Evolutionary conservation across 2,113 vertebrate species (phyloP), one percentile per base, ranked within the genome.

Genomic region (Aepyceros melampus): DNA sequence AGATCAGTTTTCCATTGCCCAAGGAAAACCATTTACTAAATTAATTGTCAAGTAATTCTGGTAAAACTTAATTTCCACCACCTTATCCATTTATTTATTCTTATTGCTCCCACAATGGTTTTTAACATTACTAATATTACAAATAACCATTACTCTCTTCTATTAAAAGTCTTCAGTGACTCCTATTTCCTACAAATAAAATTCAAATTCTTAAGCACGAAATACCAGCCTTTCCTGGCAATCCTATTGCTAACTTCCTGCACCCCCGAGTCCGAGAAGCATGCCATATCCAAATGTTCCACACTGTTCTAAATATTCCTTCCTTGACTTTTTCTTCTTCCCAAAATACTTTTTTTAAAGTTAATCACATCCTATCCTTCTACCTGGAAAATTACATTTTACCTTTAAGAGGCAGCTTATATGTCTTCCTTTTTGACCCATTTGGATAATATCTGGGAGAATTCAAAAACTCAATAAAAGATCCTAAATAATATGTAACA

Each of bases 11-110:
- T 92, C 36, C 16, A 84, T 19, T 89, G 36, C 25, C 45, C 89
- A 94, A 94, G 36, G 55, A 93, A 95, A 93, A 96, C 21, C 92
- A 85, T 36, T 95, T 67, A 91, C 19, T 91, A 76, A 97, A 96
- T 47, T 84, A 74, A 97, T 91, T 58, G 85, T 23, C 43, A 79
- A 91, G 60, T 95, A 85, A 86, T 97, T 95, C 88, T 92, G 85
- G 53, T 87, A 92, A 94, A 96, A 93, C 14, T 56, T 64, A 91
- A 23, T 53, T 90, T 45, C 17, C 10, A 93, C 9, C 16, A 85
- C n/a, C 13, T 25, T 89, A 51, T 83, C 67, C 6, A 55, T 27
- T 87, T 51, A 51, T 47, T 47, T 16, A 76, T 89, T 86, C 43
- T 89, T 87, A 84, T 13, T 87, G 74, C 10, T 96, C 81, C 89